phyloP scores from a whole-genome alignment of 2,797 vertebrate species.

The Rhadinocentrus ornatus region DNA sequence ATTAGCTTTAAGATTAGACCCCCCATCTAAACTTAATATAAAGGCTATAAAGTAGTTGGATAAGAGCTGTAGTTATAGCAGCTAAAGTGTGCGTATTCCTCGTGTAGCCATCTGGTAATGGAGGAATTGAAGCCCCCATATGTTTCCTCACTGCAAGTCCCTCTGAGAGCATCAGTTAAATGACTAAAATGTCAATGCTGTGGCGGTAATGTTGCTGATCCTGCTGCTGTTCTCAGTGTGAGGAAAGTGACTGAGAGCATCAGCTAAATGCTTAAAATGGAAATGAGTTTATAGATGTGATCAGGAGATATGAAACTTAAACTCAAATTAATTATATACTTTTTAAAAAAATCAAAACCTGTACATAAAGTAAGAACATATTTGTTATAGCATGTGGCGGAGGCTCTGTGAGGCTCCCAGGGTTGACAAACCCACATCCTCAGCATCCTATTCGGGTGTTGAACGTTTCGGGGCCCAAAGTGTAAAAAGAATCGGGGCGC shows the following conservation, averaged over 20 bases:
- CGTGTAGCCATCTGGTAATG: slow-evolving; percentile 24
- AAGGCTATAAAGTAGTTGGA: slow-evolving; percentile 12
- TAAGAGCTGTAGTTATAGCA: slow-evolving; percentile 35
- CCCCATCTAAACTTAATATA: slow-evolving; percentile 34
- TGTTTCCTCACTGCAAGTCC: slow-evolving; percentile 22
- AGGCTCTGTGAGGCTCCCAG: slow-evolving; percentile 4
- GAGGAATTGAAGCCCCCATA: slow-evolving; percentile 7
- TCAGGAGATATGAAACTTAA: neutral
- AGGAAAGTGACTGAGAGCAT: slow-evolving; percentile 22
- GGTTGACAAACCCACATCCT: slow-evolving; percentile 11
- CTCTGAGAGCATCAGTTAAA: slow-evolving; percentile 54
- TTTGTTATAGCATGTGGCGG: neutral
- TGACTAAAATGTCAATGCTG: slow-evolving; percentile 58
- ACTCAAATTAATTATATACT: too few species aligned
- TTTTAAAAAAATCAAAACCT: neutral
- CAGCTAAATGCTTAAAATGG: slow-evolving; percentile 21
- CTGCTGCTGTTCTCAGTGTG: slow-evolving; percentile 17
- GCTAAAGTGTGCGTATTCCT: slow-evolving; percentile 18
- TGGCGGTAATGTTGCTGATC: slow-evolving; percentile 43
- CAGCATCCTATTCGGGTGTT: slow-evolving; percentile 20
- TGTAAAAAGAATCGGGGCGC: slow-evolving; percentile 16
- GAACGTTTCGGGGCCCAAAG: slow-evolving; percentile 10
- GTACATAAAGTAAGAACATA: neutral
- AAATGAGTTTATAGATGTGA: slow-evolving; percentile 11
- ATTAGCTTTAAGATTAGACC: slow-evolving; percentile 56